Conservation (phyloP, 2,797 vertebrate genomes). For the Betta splendens region DNA sequence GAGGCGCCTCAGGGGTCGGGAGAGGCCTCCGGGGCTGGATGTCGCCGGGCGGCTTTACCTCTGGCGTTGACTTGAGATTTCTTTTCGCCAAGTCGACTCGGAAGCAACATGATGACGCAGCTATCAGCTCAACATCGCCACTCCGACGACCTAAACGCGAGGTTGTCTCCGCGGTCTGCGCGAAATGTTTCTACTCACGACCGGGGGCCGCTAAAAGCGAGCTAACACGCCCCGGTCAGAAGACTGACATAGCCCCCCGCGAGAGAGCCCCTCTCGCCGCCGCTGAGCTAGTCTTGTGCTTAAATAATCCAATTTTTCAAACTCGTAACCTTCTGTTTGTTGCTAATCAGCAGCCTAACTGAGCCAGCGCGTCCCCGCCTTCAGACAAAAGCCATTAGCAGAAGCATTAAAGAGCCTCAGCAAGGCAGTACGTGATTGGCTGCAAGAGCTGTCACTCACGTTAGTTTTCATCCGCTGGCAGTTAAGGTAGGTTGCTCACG, state of each 20-base stretch:
- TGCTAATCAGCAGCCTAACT: constrained; percentile 81
- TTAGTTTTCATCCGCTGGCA: constrained; percentile 18
- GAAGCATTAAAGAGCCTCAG: constrained; percentile 74
- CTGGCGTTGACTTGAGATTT: constrained; percentile 81
- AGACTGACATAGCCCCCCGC: constrained; percentile 46
- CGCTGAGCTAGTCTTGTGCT: constrained; percentile 54
- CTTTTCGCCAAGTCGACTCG: constrained; percentile 78
- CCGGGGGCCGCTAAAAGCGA: constrained; percentile 37
- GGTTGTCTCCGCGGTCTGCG: constrained; percentile 59
- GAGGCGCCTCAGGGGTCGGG: constrained; percentile 59
- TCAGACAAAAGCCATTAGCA: constrained; percentile 77
- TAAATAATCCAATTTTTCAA: constrained; percentile 74
- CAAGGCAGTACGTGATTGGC: constrained; percentile 69
- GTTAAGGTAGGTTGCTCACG: constrained; percentile 78
- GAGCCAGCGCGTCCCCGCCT: constrained; percentile 71
- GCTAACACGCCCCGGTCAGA: constrained; percentile 30
- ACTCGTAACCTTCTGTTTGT: constrained; percentile 88
- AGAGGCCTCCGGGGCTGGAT: constrained; percentile 58
- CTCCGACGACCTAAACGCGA: constrained; percentile 74
- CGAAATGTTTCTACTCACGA: constrained; percentile 46
- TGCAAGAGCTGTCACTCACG: constrained; percentile 60
- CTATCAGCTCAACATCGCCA: constrained; percentile 81
- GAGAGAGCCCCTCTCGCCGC: constrained; percentile 17
- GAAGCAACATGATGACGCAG: constrained; percentile 84
- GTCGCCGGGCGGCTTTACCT: constrained; percentile 61